These are phyloP conservation scores for Ammodramus savannarum DNA, from an alignment of 2,113 vertebrate genomes.

Conservation along the genomic window DNA sequence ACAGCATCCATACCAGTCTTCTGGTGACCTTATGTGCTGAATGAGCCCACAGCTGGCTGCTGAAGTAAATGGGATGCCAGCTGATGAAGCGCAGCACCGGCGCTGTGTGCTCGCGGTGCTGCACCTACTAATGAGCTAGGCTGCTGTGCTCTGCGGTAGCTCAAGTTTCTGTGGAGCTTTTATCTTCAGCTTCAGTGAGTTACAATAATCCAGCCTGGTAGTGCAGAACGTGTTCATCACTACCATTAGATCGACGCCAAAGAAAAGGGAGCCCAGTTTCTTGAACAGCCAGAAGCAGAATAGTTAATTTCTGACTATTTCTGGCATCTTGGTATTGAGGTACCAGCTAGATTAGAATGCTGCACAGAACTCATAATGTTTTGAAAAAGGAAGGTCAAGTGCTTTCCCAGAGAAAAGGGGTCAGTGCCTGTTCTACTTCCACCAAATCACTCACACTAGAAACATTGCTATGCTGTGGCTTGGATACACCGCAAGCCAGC, in stretches of 20 bases:
- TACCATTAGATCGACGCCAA: not conserved
- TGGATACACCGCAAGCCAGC: not conserved
- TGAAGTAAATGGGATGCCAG: not conserved
- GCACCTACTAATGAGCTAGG: slow-evolving; percentile 40
- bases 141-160: not conserved
- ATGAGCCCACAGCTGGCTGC: not conserved
- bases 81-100: not conserved
- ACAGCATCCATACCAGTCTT: not conserved
- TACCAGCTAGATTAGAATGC: not conserved
- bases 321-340: not conserved
- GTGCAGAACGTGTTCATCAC: not conserved
- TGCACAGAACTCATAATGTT: not conserved
- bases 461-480: not conserved
- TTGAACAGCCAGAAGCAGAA: not conserved
- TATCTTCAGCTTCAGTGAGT: slow-evolving; percentile 33
- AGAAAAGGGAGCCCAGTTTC: not conserved
- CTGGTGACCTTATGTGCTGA: not conserved
- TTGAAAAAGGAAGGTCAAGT: slow-evolving; percentile 18
- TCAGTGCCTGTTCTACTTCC: not conserved
- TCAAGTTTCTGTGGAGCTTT: slow-evolving; percentile 29
- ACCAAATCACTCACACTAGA: not conserved
- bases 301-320: slow-evolving; percentile 20
- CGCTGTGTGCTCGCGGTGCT: rapidly evolving
- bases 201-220: slow-evolving; percentile 1
- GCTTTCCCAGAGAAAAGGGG: not conserved